These are phyloP conservation scores for Cryptosula pallasiana DNA, from an alignment of 2,888 invertebrate genomes.

Conservation along the genomic window DNA sequence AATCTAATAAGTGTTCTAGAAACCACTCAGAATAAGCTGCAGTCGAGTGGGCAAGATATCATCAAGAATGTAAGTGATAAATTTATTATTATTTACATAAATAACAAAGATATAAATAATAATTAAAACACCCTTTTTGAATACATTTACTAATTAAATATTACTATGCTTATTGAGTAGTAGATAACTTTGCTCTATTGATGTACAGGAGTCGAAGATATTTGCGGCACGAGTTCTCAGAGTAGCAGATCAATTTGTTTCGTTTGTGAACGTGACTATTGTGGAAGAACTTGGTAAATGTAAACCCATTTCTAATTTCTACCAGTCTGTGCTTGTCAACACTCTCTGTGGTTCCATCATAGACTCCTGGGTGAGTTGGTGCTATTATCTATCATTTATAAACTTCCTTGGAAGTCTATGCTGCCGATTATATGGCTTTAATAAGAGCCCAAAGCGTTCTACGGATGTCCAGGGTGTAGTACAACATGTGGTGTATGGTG, in stretches of 20 bases:
- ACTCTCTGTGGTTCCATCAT: constrained; percentile 18
- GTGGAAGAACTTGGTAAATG: not conserved
- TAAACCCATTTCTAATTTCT: constrained; percentile 17
- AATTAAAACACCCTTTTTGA: no score
- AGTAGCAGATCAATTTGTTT: constrained; percentile 9
- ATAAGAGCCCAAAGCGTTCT: no score
- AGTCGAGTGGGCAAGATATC: not conserved
- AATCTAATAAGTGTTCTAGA: not conserved
- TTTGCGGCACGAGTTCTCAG: constrained; percentile 7
- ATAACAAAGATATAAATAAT: no score
- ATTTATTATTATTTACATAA: no score
- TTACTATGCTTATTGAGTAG: no score
- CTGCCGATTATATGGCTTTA: no score
- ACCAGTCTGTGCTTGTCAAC: constrained; percentile 7
- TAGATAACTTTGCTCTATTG: no score
- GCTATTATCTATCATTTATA: no score
- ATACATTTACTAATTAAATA: no score
- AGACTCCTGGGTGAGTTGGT: constrained; percentile 19
- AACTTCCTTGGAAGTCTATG: no score
- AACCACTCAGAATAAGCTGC: not conserved
- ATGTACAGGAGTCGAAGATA: not conserved
- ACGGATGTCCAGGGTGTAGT: no score
- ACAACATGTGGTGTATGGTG: no score
- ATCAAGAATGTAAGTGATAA: constrained; percentile 21
- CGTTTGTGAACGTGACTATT: constrained; percentile 21